A percentile compares a stretch with the other conserved stretches of the same genome.
Conservation (phyloP, 2,113 vertebrate species). For the Marmota flaviventris region DNA sequence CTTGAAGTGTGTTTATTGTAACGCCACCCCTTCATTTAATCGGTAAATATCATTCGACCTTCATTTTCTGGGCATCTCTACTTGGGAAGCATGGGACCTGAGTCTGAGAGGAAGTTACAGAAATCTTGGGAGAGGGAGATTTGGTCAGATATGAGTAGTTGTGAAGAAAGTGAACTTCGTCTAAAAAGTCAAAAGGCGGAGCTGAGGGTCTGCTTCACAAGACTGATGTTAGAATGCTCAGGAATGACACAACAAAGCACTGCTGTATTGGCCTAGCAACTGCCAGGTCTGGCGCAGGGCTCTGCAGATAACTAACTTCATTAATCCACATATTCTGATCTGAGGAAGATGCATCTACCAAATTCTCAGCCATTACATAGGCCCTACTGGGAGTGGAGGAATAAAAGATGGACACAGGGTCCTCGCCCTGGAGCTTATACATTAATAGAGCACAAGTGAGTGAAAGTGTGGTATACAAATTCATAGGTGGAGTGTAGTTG, state of each 20-base stretch:
- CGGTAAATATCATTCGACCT: constrained; percentile 22
- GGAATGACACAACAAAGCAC: constrained; percentile 24
- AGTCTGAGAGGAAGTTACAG: not conserved
- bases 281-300: not conserved
- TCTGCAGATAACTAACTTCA: not conserved
- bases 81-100: constrained; percentile 21
- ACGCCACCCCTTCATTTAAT: constrained; percentile 41
- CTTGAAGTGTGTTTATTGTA: constrained; percentile 33
- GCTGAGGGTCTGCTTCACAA: not conserved
- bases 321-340: constrained; percentile 42
- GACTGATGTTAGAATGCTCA: constrained; percentile 38
- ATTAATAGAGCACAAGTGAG: not conserved
- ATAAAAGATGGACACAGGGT: constrained; percentile 9
- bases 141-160: not conserved
- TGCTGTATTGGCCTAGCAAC: constrained; percentile 44
- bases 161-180: constrained; percentile 33
- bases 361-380: not conserved
- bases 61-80: constrained; percentile 21
- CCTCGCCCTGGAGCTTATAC: constrained; percentile 8
- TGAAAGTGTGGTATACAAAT: not conserved
- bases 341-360: constrained; percentile 42
- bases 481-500: constrained; percentile 40
- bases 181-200: constrained; percentile 33
- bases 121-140: not conserved
- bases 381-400: not conserved